Evolutionary conservation across 2,888 invertebrate species (phyloP), one percentile per base, ranked within the genome.

Genomic region (Lithophane semibrunnea): DNA sequence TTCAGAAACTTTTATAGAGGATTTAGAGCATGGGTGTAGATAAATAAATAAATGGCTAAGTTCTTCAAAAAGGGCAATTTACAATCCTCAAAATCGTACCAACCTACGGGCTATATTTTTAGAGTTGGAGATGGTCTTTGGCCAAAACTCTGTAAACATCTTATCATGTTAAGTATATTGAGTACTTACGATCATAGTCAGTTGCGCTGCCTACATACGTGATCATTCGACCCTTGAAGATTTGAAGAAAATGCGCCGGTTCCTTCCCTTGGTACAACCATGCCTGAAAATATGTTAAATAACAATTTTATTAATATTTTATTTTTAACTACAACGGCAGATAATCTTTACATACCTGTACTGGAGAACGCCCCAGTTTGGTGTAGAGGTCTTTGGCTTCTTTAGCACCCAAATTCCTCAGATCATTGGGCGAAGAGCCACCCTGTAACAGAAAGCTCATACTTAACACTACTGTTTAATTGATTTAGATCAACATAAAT

Each of bases 201-300:
- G 97, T 97, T 73, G 98, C 97, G 86, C 97, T 97, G 85, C 98
- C 98, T 71, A 97, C 97, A 90, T 98, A 98, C 82, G 98, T 97
- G 75, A 98, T 98, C 96, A 99, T 97, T 88, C 98, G 98, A 72
- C 99, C 99, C 89, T 98, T 98, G 94, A 99, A 99, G 78, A 99
- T 97, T 93, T 99, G 98, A 90, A 99, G 96, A 93, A 99, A 98
- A 93, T 99, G 99, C 18, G 99, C 97, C 1, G 99, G 99, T 95
- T 99, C 99, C 92, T 98, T 98, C 75, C 98, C 98, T 95, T 99
- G 99, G 66, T 98, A 97, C 10, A 99, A 98, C 93, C 98, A 97
- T 13, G 98, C 98, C 92, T 97, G 92, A 29, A 89, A 90, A 88
- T 61, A 47, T 37, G 72, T 21, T 49, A 21, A 61, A 49, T 37